Evolutionary conservation across 2,888 invertebrate species (phyloP).

Genomic region (Allygus modestus): DNA sequence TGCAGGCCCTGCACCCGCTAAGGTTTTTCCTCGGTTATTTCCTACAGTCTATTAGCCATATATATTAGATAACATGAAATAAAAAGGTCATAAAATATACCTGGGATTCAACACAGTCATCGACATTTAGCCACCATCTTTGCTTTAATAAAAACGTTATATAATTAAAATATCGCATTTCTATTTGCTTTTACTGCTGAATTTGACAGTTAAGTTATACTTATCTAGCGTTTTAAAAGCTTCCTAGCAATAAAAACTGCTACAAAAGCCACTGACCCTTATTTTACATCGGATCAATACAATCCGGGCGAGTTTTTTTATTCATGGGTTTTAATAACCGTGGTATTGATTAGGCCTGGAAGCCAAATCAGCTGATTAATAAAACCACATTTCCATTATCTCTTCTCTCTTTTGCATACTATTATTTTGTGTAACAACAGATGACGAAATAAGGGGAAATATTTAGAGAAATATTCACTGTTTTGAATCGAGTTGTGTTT

Average conservation of each 20-base stretch:
- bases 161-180: not conserved
- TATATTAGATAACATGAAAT: not conserved
- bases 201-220: not conserved
- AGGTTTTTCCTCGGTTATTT: slow-evolving; percentile 58
- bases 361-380: not conserved
- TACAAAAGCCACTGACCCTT: not conserved
- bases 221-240: not conserved
- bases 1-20: slow-evolving; percentile 54
- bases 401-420: not conserved
- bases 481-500: not conserved
- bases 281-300: slow-evolving; percentile 40
- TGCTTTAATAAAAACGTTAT: slow-evolving; percentile 8
- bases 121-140: slow-evolving; percentile 3
- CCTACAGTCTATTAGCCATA: not conserved
- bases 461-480: not conserved
- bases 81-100: not conserved
- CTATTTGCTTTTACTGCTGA: not conserved
- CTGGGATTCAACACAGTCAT: not conserved
- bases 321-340: slow-evolving; percentile 24
- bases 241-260: not conserved
- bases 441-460: not conserved
- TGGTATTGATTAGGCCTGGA: slow-evolving; percentile 27
- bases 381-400: not conserved
- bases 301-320: slow-evolving; percentile 44
- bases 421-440: not conserved